These are phyloP conservation scores for Leptothorax acervorum DNA, from an alignment of 2,888 invertebrate species.

Conservation along the genomic window DNA sequence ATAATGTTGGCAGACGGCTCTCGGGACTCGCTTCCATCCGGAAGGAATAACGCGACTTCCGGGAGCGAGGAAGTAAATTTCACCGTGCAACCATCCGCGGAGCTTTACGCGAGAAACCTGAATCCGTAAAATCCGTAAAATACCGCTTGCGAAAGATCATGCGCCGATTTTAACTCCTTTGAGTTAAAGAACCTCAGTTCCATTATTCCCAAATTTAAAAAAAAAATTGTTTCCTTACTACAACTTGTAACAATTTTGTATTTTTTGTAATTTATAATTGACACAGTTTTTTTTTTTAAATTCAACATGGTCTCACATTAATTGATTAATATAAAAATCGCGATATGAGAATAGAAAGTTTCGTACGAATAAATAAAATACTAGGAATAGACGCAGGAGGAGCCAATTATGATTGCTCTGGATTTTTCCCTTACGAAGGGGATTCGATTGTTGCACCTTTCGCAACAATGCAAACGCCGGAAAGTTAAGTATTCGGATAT, in stretches of 20 bases:
- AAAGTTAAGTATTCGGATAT: conserved; percentile 41
- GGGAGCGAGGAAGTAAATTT: conserved; percentile 75
- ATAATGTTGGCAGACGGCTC: conserved; percentile 67
- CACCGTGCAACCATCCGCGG: conserved; percentile 61
- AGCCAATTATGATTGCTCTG: background rate
- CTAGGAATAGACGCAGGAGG: background rate
- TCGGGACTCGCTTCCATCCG: conserved; percentile 73
- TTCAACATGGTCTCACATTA: background rate
- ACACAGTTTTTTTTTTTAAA: background rate
- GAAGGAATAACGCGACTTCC: conserved; percentile 77
- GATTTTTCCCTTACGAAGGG: background rate
- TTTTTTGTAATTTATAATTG: background rate
- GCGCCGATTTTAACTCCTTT: background rate
- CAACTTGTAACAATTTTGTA: background rate
- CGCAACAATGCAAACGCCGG: background rate
- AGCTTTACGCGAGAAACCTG: conserved; percentile 16
- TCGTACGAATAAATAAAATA: background rate
- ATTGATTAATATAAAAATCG: background rate
- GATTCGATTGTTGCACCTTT: background rate
- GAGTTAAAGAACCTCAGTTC: background rate
- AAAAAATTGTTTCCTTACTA: background rate
- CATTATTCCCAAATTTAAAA: background rate
- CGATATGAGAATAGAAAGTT: background rate
- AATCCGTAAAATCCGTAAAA: conserved; percentile 31
- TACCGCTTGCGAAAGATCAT: conserved; percentile 13